Evolutionary conservation across 1,140 invertebrate genomes (phyloP), one percentile per base, ranked within the genome.

Genomic region (Cyclina sinensis): DNA sequence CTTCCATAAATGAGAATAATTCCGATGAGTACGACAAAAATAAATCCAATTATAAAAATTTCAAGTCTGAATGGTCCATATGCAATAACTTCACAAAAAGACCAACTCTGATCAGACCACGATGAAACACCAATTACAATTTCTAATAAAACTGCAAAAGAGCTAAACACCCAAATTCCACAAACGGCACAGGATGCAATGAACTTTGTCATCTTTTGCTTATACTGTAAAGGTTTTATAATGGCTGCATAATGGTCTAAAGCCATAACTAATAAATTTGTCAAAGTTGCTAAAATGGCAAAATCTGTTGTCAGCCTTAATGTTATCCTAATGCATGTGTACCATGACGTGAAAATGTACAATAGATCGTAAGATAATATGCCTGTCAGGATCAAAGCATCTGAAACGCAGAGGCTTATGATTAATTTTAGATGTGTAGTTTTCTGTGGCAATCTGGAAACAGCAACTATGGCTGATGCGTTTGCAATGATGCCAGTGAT

Each of bases 171-270:
- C 97, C 97, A 97, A 2, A 97, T 93, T 16, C 96, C 95, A 12
- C 96, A 95, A 80, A 98, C 97, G 14, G 98, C 95, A 0, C 97
- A 94, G 1, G 96, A 97, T 0, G 97, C 97, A 68, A 97, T 97
- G 21, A 97, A 95, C 32, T 95, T 94, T 14, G 80, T 87, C 85
- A 94, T 91, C 48, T 97, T 96, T 18, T 97, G 97, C 89, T 97
- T 97, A 94, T 98, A 98, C 12, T 97, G 97, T 48, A 98, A 96
- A 0, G 98, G 98, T 93, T 98, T 97, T 3, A 98, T 97, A 48
- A 98, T 98, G 0, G 98, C 98, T 90, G 97, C 97, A 95, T 98
- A 98, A 91, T 97, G 97, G 93, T 97, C 97, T 32, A 97, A 93
- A 12, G 97, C 97, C 21, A 97, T 95, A 1, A 96, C 96, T 16